These are phyloP conservation scores for Drosophila orena DNA, from an alignment of 1,140 invertebrate genomes.

Conservation along the genomic window DNA sequence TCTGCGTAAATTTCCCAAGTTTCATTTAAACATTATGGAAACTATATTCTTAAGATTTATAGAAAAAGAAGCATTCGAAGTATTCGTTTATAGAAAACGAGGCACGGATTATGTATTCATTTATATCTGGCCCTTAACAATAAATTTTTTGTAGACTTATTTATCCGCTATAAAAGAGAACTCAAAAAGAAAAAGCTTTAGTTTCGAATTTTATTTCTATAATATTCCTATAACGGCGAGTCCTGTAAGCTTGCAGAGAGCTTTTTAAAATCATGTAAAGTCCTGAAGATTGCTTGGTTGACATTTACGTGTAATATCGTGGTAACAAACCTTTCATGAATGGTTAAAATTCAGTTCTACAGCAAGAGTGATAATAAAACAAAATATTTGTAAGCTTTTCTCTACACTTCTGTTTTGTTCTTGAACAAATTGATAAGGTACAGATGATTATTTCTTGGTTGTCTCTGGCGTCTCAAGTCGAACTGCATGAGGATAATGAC, in stretches of 20 bases:
- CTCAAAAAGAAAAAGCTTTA: not conserved
- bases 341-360: not conserved
- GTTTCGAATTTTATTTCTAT: not conserved
- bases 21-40: no score
- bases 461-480: constrained; percentile 29
- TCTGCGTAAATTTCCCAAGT: not conserved
- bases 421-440: not conserved
- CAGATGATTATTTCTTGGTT: not conserved
- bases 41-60: no score
- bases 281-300: not conserved
- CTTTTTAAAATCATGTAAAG: not conserved
- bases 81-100: no score
- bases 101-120: no score
- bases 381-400: not conserved
- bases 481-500: constrained; percentile 71
- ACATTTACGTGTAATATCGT: no score
- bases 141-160: not conserved
- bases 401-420: not conserved
- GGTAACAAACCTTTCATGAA: no score
- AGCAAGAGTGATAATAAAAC: not conserved
- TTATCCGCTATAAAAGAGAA: constrained; percentile 19
- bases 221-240: not conserved
- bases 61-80: no score
- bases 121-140: not conserved
- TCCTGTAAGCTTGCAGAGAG: not conserved